Evolutionary conservation across 2,888 invertebrate genomes (phyloP).

Genomic region (Pomacea canaliculata): DNA sequence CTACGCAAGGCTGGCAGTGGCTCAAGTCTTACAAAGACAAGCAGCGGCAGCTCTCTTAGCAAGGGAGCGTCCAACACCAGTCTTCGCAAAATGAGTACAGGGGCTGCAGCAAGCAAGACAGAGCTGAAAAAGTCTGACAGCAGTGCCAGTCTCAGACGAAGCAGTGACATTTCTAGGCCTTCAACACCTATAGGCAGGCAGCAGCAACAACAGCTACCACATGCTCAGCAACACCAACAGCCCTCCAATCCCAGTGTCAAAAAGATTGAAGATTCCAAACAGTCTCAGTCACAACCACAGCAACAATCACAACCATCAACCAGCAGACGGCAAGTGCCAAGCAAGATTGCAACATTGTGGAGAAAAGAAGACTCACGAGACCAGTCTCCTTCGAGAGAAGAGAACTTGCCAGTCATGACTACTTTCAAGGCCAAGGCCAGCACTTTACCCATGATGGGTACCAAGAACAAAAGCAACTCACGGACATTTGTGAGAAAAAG

Average conservation of each 20-base stretch:
- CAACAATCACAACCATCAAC: not conserved
- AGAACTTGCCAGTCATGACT: constrained; percentile 1
- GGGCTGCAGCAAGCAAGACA: constrained; percentile 24
- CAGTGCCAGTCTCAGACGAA: constrained; percentile 66
- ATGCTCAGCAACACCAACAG: not conserved
- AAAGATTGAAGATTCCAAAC: constrained; percentile 8
- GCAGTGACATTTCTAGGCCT: constrained; percentile 43
- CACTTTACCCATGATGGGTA: constrained; percentile 22
- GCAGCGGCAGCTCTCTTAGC: constrained; percentile 37
- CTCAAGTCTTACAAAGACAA: constrained; percentile 46
- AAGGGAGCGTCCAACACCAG: constrained; percentile 39
- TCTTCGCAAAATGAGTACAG: constrained; percentile 34
- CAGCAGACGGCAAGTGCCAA: constrained; percentile 70
- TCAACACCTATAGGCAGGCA: constrained; percentile 49
- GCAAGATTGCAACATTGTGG: constrained; percentile 86
- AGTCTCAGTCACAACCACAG: not conserved
- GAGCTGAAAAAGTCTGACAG: constrained; percentile 54
- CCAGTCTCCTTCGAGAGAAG: constrained; percentile 6
- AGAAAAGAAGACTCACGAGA: constrained; percentile 68
- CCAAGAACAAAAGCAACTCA: constrained; percentile 24
- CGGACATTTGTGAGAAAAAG: constrained; percentile 25
- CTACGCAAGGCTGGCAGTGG: constrained; percentile 50
- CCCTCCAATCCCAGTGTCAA: not conserved
- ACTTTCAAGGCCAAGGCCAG: not conserved
- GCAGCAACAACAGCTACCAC: constrained; percentile 28